These are phyloP conservation scores for Polyommatus icarus DNA, from an alignment of 2,888 invertebrate genomes.

Conservation along the genomic window DNA sequence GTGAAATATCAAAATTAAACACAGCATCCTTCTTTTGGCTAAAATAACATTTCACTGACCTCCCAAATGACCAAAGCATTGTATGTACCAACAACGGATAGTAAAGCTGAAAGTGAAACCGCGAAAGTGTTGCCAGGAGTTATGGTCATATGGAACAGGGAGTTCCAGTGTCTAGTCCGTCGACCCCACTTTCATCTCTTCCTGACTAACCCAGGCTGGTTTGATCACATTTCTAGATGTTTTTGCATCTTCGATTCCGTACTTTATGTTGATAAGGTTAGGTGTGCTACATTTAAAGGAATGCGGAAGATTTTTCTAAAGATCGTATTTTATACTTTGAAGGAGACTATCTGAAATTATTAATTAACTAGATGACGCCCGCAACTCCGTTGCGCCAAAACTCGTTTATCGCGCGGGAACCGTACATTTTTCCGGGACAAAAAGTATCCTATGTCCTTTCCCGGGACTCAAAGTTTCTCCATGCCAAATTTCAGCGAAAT, in stretches of 20 bases:
- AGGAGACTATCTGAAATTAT: too few relatives aligned
- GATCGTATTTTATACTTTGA: too few relatives aligned
- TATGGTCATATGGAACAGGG: constrained; percentile 1
- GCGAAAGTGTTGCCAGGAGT: constrained; percentile 15
- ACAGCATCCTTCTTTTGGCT: too few relatives aligned
- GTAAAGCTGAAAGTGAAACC: constrained; percentile 21
- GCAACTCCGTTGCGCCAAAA: too few relatives aligned
- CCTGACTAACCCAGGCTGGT: constrained; percentile 39
- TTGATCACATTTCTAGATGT: constrained; percentile 5
- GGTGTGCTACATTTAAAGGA: constrained; percentile 4
- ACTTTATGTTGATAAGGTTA: not conserved
- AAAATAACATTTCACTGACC: not conserved
- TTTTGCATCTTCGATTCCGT: constrained; percentile 21
- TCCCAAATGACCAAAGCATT: not conserved
- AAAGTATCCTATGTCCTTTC: too few relatives aligned
- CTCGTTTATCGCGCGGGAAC: too few relatives aligned
- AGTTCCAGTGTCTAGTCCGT: constrained; percentile 34
- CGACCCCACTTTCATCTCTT: constrained; percentile 45
- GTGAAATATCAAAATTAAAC: too few relatives aligned
- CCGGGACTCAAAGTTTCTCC: too few relatives aligned
- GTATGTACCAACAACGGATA: not conserved
- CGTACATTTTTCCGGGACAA: too few relatives aligned
- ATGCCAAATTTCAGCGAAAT: too few relatives aligned
- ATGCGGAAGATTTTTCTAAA: not conserved
- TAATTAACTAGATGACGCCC: too few relatives aligned